Base-by-base conservation (phyloP, 2,888 invertebrate genomes). In the Amphimallon solstitiale region DNA sequence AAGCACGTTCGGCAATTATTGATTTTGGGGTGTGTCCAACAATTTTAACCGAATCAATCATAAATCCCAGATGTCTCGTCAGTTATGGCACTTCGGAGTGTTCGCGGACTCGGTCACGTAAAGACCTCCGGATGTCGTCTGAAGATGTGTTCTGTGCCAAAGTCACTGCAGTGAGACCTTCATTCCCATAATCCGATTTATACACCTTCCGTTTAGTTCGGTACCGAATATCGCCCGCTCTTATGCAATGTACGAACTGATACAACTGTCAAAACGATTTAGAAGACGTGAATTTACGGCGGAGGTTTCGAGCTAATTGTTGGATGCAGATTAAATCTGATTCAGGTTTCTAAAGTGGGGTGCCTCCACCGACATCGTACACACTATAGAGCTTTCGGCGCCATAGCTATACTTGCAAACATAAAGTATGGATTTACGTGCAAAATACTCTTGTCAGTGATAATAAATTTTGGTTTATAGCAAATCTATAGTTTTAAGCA, bases 401-500 rank as follows among this genome's bases (percentile, higher is more conserved):
- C 40, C 40, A 23, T 23, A 12, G 40, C 15, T 43, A 52, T 29
- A 60, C 60, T 56, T 51, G 60, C 34, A 40, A 49, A 65, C 45
- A 43, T 60, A 66, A 66, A 66, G 45, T 52, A 48, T 17, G 35
- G 60, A 61, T 66, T 66, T 66, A 66, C 61, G 65, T 52, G 51
- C 61, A 43, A 35, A 29, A 21, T 52, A 59, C 37, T 45, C 59
- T 66, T 43, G 61, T 59, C 59, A 54, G 49, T 35, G 61, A 40
- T 45, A 45, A 45, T 66, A 66, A 66, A 66, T 66, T 66, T 54
- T 51, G 66, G 61, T 59, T 66, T 66, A 66, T 62, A 37, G 66
- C 51, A 62, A 66, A 66, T 66, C 66, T 43, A 66, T 66, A 66
- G 66, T 66, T 66, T 66, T 66, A 61, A 66, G 66, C 45, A 45